Evolutionary conservation across 2,888 invertebrate species (phyloP).

Genomic region (Anoncus sp.): DNA sequence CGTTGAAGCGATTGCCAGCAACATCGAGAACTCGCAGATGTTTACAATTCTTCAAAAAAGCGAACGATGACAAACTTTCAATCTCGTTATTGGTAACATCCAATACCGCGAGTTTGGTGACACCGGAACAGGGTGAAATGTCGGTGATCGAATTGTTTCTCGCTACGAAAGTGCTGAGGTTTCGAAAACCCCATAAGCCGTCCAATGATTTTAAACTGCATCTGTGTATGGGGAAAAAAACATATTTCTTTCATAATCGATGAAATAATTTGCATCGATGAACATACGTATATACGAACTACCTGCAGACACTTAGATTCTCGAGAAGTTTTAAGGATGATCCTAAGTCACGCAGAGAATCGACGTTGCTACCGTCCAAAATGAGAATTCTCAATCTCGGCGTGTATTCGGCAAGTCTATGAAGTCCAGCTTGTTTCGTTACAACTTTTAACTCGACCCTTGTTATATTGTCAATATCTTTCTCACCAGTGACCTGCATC

Average conservation of each 20-base stretch:
- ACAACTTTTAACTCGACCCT: constrained; percentile 60
- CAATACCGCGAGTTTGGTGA: constrained; percentile 49
- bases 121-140: constrained; percentile 59
- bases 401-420: constrained; percentile 62
- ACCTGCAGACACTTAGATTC: constrained; percentile 58
- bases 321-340: constrained; percentile 53
- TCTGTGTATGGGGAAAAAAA: constrained; percentile 21
- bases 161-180: constrained; percentile 48
- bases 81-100: constrained; percentile 59
- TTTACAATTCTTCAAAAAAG: constrained; percentile 54
- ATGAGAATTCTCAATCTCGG: constrained; percentile 57
- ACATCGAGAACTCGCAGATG: constrained; percentile 50
- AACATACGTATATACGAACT: neutral
- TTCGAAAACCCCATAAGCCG: constrained; percentile 61
- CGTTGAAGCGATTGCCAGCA: constrained; percentile 47
- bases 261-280: neutral
- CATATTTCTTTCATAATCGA: neutral
- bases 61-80: constrained; percentile 47
- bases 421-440: constrained; percentile 63
- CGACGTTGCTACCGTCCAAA: constrained; percentile 63
- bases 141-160: constrained; percentile 56
- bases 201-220: constrained; percentile 60
- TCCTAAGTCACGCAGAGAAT: constrained; percentile 64
- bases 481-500: constrained; percentile 56
- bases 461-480: constrained; percentile 34